Percentiles rank a stretch among this genome's conserved stretches.
phyloP scores from a whole-genome alignment of 2,113 vertebrate species.

The Pleuronectes platessa region DNA sequence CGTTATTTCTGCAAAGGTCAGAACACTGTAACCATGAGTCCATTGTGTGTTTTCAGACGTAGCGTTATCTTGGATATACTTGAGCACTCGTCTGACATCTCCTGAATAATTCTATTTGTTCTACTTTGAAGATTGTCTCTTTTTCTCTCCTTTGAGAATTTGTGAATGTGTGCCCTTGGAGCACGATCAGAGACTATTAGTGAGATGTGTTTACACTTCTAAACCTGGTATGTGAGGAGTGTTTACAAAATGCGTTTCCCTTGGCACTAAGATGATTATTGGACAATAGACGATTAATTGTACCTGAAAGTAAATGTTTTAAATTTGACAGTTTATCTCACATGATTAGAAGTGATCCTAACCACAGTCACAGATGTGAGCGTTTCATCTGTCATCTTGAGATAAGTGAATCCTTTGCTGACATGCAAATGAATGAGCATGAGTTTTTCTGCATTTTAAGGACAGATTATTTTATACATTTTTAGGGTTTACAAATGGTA shows the following conservation, averaged over 20 bases:
- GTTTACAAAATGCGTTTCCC: background rate
- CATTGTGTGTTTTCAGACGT: conserved; percentile 45
- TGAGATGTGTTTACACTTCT: conserved; percentile 28
- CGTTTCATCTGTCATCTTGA: no score
- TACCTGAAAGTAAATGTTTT: no score
- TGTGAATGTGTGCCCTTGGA: conserved; percentile 54
- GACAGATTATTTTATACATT: no score
- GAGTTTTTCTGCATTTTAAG: no score
- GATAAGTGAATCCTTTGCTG: no score
- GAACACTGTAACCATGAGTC: conserved; percentile 22
- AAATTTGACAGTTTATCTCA: no score
- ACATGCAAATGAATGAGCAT: no score
- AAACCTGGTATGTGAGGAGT: background rate
- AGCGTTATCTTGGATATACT: conserved; percentile 35
- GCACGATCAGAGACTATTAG: conserved; percentile 17
- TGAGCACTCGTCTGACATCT: conserved; percentile 43
- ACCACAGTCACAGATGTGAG: no score
- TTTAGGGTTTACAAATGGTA: no score
- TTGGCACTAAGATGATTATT: background rate
- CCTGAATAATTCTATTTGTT: conserved; percentile 71
- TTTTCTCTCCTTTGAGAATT: conserved; percentile 31
- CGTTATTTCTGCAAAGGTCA: conserved; percentile 27
- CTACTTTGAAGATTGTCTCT: conserved; percentile 59
- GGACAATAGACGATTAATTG: no score
- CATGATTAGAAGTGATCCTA: no score